phyloP scores from a whole-genome alignment of 1,140 invertebrate species.

The Melipona quadrifasciata region DNA sequence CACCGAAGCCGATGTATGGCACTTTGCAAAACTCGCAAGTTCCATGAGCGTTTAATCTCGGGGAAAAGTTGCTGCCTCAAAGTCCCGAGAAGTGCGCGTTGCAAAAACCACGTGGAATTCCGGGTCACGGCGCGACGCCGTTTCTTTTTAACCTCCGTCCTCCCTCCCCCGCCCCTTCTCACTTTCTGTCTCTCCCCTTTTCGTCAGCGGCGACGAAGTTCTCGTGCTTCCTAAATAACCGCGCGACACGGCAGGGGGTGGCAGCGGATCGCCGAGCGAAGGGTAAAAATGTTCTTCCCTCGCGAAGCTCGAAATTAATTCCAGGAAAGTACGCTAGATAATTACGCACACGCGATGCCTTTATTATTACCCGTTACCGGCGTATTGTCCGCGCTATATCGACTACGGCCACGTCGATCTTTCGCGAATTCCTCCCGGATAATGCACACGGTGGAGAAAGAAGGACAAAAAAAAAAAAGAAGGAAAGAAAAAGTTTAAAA shows the following conservation, averaged over 20 bases:
- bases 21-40: neutral
- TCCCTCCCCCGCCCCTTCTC: neutral
- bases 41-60: neutral
- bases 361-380: constrained; percentile 59
- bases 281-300: constrained; percentile 45
- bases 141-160: neutral
- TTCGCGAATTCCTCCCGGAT: neutral
- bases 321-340: constrained; percentile 68
- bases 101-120: constrained; percentile 25
- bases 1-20: neutral
- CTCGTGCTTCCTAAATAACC: constrained; percentile 47
- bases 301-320: constrained; percentile 70
- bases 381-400: constrained; percentile 39
- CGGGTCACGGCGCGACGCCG: neutral
- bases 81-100: neutral
- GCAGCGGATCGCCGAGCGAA: constrained; percentile 19
- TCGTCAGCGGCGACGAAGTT: constrained; percentile 7
- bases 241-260: constrained; percentile 19
- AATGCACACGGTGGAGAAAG: neutral
- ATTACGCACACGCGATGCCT: constrained; percentile 71
- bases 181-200: neutral
- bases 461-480: too few relatives aligned
- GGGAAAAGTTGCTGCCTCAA: constrained; percentile 9
- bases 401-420: neutral
- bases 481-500: neutral